Percentiles rank a stretch among this genome's conserved stretches.
These are phyloP conservation scores for Rhinogobio ventralis DNA, from an alignment of 2,797 vertebrate genomes.

Conservation along the genomic window DNA sequence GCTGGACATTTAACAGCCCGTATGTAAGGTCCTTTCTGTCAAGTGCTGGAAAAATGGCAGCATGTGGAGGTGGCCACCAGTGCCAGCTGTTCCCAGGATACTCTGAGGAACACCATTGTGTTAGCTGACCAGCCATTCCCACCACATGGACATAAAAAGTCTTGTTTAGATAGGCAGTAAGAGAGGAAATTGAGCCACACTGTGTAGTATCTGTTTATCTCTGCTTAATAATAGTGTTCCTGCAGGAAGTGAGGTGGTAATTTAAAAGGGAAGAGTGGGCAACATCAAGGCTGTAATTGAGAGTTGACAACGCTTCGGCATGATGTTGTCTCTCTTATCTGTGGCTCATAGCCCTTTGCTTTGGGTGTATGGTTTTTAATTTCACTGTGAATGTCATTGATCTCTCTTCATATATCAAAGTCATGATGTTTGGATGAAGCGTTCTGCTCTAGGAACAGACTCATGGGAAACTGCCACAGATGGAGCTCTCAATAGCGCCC, in stretches of 20 bases:
- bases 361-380: constrained; percentile 17
- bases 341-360: neutral
- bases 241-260: constrained; percentile 46
- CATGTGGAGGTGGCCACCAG: constrained; percentile 27
- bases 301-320: neutral
- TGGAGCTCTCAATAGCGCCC: neutral
- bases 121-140: neutral
- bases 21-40: neutral
- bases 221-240: constrained; percentile 51
- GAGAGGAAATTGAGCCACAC: constrained; percentile 42
- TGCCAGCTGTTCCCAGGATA: constrained; percentile 42
- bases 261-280: constrained; percentile 30
- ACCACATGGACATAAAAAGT: constrained; percentile 22
- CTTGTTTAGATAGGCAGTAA: constrained; percentile 27
- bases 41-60: constrained; percentile 27
- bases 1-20: constrained; percentile 46
- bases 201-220: constrained; percentile 57
- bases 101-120: constrained; percentile 7
- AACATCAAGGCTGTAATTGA: constrained; percentile 36
- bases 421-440: neutral
- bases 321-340: constrained; percentile 2
- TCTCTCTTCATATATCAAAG: neutral
- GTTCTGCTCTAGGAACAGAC: neutral
- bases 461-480: neutral
- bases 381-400: neutral